A percentile compares a stretch with the other conserved stretches of the same genome.
Conservation (phyloP, 2,797 vertebrate species). For the Tiaroga cobitis region DNA sequence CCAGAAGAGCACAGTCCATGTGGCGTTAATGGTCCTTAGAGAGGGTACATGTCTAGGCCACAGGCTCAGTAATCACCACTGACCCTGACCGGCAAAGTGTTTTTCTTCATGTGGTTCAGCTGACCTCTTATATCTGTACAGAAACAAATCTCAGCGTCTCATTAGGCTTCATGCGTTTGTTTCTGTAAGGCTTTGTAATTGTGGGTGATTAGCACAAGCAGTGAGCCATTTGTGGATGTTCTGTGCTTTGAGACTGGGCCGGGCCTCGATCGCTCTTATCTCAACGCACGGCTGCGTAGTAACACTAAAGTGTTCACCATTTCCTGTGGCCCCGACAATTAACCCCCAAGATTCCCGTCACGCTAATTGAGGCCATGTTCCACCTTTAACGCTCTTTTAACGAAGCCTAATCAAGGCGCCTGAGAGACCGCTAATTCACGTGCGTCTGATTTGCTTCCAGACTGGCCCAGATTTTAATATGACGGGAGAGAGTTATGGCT, state of each 20-base stretch:
- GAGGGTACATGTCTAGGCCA: conserved; percentile 41
- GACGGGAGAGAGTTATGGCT: conserved; percentile 50
- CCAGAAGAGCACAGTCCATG: conserved; percentile 56
- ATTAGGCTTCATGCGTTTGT: conserved; percentile 55
- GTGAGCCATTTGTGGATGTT: conserved; percentile 54
- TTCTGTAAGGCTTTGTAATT: conserved; percentile 62
- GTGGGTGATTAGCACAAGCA: conserved; percentile 56
- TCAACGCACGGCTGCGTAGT: conserved; percentile 24
- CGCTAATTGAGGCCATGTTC: conserved; percentile 53
- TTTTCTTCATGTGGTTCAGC: conserved; percentile 50
- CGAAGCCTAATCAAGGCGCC: conserved; percentile 42
- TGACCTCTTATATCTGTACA: conserved; percentile 48
- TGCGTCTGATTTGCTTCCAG: conserved; percentile 51
- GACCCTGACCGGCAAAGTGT: conserved; percentile 57
- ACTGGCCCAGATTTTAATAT: conserved; percentile 35
- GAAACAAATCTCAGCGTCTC: conserved; percentile 47
- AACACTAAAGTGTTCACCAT: conserved; percentile 33
- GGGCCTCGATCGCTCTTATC: conserved; percentile 32
- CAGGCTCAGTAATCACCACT: conserved; percentile 56
- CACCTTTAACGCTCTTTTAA: conserved; percentile 45
- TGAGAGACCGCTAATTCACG: conserved; percentile 38
- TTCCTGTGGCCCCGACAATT: conserved; percentile 59
- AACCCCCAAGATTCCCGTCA: conserved; percentile 50
- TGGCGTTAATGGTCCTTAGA: conserved; percentile 59
- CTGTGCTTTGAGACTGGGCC: background rate